A percentile compares a stretch with the other conserved stretches of the same genome.
phyloP scores from a whole-genome alignment of 2,888 invertebrate genomes.

The Lysandra bellargus region DNA sequence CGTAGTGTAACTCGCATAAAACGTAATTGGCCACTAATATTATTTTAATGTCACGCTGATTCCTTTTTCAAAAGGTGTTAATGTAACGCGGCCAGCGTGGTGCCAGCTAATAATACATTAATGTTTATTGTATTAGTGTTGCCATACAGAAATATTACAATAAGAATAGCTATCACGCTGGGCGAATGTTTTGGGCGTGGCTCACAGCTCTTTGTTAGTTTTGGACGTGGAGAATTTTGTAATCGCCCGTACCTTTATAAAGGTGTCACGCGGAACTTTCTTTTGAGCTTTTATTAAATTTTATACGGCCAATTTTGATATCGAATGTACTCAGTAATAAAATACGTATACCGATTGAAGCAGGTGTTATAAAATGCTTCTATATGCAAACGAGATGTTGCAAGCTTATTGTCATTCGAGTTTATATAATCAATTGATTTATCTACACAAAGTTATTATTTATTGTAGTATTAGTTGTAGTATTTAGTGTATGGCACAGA shows the following conservation, averaged over 20 bases:
- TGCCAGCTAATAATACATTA: constrained; percentile 74
- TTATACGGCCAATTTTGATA: constrained; percentile 19
- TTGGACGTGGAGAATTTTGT: constrained; percentile 64
- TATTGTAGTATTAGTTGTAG: too few species aligned
- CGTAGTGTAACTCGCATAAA: constrained; percentile 18
- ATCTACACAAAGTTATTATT: too few species aligned
- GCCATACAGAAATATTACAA: constrained; percentile 73
- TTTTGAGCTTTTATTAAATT: constrained; percentile 21
- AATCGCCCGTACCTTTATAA: constrained; percentile 57
- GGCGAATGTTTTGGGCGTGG: constrained; percentile 77
- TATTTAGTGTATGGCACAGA: too few species aligned
- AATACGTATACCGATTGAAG: background rate
- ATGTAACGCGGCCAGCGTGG: constrained; percentile 71
- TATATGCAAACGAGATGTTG: constrained; percentile 12
- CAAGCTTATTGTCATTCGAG: constrained; percentile 11
- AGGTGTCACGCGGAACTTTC: constrained; percentile 34
- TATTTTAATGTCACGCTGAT: constrained; percentile 48
- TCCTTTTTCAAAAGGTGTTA: constrained; percentile 48
- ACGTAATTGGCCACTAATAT: constrained; percentile 42
- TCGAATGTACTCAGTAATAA: constrained; percentile 3
- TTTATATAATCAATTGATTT: background rate
- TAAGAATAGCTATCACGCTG: constrained; percentile 73
- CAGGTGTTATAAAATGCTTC: background rate
- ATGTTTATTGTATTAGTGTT: constrained; percentile 78
- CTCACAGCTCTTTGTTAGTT: constrained; percentile 68